Conservation (phyloP, 2,888 invertebrate genomes). For the Endotricha flammealis region DNA sequence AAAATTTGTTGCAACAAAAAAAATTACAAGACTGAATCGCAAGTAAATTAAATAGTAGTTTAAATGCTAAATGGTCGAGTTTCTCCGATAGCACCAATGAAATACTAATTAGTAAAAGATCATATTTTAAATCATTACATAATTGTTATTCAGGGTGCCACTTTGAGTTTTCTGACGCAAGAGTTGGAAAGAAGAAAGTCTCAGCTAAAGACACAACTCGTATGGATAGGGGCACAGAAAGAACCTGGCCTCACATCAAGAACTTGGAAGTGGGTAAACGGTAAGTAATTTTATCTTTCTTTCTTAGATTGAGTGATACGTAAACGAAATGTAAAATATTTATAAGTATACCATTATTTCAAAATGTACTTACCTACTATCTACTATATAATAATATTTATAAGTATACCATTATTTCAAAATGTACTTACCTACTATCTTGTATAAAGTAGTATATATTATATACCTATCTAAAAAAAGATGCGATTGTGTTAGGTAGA, state of each 20-base stretch:
- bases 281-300: conserved; percentile 74
- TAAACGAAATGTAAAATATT: neutral
- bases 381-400: no score
- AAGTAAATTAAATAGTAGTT: no score
- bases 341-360: neutral
- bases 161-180: conserved; percentile 83
- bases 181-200: conserved; percentile 89
- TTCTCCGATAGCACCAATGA: no score
- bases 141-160: conserved; percentile 71
- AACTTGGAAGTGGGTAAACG: conserved; percentile 94
- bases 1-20: no score
- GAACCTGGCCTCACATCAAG: conserved; percentile 89
- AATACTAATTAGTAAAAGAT: no score
- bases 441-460: no score
- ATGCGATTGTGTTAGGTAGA: no score
- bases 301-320: no score
- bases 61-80: conserved; percentile 3
- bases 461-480: no score
- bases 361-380: neutral
- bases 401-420: neutral
- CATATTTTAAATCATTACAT: no score
- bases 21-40: no score
- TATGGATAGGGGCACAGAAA: conserved; percentile 95
- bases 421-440: neutral
- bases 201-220: conserved; percentile 88